A percentile compares a stretch with the other conserved stretches of the same genome.
Evolutionary conservation across 2,113 vertebrate species (phyloP).

Genomic region (Caranx melampygus): DNA sequence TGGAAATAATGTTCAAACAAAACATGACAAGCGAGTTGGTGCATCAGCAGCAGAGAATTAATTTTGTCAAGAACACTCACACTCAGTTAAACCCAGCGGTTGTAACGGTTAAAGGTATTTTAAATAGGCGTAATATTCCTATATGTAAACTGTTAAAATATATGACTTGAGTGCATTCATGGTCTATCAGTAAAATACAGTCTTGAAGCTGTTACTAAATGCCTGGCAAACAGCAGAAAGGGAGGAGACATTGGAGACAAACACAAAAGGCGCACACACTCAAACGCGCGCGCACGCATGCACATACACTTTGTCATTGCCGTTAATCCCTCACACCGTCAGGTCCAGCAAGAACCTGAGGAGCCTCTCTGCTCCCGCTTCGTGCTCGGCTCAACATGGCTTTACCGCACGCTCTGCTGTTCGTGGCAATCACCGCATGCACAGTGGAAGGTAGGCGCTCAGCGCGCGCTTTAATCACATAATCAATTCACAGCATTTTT

Average conservation of each 20-base stretch:
- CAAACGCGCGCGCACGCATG: background rate
- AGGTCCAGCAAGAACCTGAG: conserved; percentile 11
- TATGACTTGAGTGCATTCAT: too few species aligned
- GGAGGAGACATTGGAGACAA: conserved; percentile 42
- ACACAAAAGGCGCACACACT: background rate
- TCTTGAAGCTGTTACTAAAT: background rate
- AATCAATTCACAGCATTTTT: background rate
- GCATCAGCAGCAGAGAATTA: too few species aligned
- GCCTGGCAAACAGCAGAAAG: background rate
- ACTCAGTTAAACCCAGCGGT: too few species aligned
- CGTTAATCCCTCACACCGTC: background rate
- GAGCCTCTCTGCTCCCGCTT: background rate
- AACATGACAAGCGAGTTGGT: too few species aligned
- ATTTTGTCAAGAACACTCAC: too few species aligned
- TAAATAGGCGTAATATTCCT: too few species aligned
- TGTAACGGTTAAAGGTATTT: too few species aligned
- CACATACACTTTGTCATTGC: background rate
- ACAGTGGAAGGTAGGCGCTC: conserved; percentile 63
- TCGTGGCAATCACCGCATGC: conserved; percentile 30
- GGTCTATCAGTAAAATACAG: too few species aligned
- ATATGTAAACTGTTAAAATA: too few species aligned
- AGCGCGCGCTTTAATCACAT: background rate
- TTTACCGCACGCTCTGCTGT: conserved; percentile 23
- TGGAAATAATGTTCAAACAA: too few species aligned
- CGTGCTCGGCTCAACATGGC: conserved; percentile 47